Evolutionary conservation across 2,113 vertebrate genomes (phyloP).

Genomic region (Puntigrus tetrazona): DNA sequence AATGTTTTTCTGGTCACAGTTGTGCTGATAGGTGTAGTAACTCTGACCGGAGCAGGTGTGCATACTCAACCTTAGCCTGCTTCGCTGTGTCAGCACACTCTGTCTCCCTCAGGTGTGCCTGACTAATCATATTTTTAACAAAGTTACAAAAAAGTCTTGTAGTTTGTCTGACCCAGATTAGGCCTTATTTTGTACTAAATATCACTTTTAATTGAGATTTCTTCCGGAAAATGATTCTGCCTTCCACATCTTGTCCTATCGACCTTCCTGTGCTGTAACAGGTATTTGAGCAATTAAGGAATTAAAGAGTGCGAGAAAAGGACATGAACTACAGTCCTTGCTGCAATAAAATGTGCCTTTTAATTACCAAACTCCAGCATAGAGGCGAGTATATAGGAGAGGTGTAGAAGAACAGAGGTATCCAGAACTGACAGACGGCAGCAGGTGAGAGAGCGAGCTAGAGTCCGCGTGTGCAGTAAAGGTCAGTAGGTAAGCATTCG

Average conservation of each 20-base stretch:
- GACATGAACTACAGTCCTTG: neutral
- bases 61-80: constrained; percentile 21
- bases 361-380: constrained; percentile 3
- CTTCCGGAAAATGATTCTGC: neutral
- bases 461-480: constrained; percentile 25
- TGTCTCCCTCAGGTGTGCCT: constrained; percentile 44
- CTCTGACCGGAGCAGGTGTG: constrained; percentile 29
- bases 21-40: constrained; percentile 18
- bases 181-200: neutral
- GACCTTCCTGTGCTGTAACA: constrained; percentile 1
- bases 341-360: neutral
- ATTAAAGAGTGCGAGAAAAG: neutral
- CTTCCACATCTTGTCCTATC: neutral
- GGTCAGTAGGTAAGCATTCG: constrained; percentile 43
- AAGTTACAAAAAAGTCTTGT: neutral
- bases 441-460: constrained; percentile 38
- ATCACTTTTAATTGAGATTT: constrained; percentile 30
- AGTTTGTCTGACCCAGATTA: constrained; percentile 27
- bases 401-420: too few relatives aligned
- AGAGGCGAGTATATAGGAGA: neutral
- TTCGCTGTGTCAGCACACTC: constrained; percentile 48
- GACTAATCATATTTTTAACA: constrained; percentile 18
- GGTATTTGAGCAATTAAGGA: neutral
- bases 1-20: constrained; percentile 17
- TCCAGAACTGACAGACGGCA: neutral